These are phyloP conservation scores for Pseudolaguvia tuberculata DNA, from an alignment of 2,113 vertebrate species.

Conservation along the genomic window DNA sequence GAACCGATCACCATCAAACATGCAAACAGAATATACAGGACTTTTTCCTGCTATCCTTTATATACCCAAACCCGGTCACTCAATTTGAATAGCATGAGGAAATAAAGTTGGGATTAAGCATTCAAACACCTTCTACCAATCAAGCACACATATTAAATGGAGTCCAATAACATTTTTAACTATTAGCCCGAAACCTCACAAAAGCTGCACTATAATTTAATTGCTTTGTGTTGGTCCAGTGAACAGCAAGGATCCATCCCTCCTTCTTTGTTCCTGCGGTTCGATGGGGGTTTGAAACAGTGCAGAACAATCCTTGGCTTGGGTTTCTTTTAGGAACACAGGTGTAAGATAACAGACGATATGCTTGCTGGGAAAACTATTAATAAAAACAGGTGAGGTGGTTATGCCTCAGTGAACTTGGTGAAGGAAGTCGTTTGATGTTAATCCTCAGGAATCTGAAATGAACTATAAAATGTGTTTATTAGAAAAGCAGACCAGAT, in stretches of 20 bases:
- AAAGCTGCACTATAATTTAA: not conserved
- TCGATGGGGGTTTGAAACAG: no score
- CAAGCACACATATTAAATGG: not conserved
- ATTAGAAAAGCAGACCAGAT: not conserved
- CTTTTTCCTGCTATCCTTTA: not conserved
- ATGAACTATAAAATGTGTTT: not conserved
- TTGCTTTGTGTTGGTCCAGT: constrained; percentile 16
- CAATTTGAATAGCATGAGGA: constrained; percentile 52
- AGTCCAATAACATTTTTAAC: constrained; percentile 19
- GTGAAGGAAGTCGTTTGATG: not conserved
- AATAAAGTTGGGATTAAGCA: constrained; percentile 48
- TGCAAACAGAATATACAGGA: not conserved
- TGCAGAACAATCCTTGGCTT: not conserved
- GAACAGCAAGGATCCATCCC: not conserved
- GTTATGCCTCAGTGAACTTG: not conserved
- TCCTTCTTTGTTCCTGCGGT: constrained; percentile 7
- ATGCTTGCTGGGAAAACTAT: not conserved
- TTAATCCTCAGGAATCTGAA: not conserved
- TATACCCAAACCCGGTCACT: constrained; percentile 13
- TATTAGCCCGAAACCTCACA: not conserved
- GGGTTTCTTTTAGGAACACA: constrained; percentile 30
- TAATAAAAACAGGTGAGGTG: not conserved
- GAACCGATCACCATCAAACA: not conserved
- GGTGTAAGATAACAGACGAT: not conserved
- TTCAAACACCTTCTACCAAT: constrained; percentile 2